Evolutionary conservation across 1,140 invertebrate species (phyloP), one percentile per base, ranked within the genome.

Genomic region (Cyphomyrmex costatus): DNA sequence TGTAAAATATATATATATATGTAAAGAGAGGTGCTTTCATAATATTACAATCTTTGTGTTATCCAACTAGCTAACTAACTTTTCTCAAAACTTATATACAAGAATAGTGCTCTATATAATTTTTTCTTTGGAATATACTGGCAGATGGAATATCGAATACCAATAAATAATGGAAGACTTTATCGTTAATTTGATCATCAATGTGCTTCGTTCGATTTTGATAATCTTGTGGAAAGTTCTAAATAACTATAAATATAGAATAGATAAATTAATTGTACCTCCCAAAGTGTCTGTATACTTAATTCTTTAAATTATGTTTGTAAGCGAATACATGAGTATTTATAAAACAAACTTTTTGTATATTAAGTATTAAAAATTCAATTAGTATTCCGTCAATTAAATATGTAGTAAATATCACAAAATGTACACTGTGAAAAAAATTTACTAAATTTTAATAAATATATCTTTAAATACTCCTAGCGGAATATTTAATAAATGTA

Each of bases 1-100:
- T 70, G 78, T 80, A 24, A 42, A 56, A 80, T 36, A n/a, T 56
- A 42, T 66, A 80, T 36, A n/a, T 56, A 42, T 66, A 36, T 60
- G 58, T 78, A 42, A 80, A 80, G 78, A 80, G 78, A 80, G 78
- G 78, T 80, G 78, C 78, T 80, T 80, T 80, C 78, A 80, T 80
- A 80, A 80, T 80, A 80, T 80, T 66, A 42, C 21, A 56, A 46
- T 63, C 19, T 78, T 7, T 21, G 19, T 21, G 10, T 63, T 49
- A 46, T 33, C 19, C 30, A 71, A 70, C 16, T 71, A 36, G 8
- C 12, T 42, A 70, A 21, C 10, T 79, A 33, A 1, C 6, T 33
- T 12, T 3, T 71, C n/a, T 27, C 33, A 71, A 56, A 56, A 70
- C 53, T 80, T 42, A 70, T 27, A 71, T 14, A 27, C n/a, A 68